Evolutionary conservation across 2,888 invertebrate genomes (phyloP).

Genomic region (Brassicogethes aeneus): DNA sequence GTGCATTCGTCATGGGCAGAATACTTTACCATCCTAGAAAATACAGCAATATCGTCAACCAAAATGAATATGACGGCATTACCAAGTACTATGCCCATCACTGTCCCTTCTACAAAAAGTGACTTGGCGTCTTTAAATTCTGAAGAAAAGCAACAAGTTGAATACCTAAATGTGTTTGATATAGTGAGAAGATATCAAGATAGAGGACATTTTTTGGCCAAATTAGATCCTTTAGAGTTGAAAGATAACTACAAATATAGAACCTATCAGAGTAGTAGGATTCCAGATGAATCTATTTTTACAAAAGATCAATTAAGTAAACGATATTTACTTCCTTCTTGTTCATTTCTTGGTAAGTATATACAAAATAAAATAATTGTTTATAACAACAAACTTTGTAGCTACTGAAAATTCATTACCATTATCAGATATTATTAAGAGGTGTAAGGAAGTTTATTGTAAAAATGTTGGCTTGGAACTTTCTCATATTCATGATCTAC

Average conservation of each 20-base stretch:
- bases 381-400: constrained; percentile 34
- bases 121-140: neutral
- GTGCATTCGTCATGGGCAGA: neutral
- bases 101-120: neutral
- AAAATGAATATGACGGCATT: too few species aligned
- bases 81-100: neutral
- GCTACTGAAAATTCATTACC: constrained; percentile 49
- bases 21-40: neutral
- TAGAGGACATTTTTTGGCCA: constrained; percentile 75
- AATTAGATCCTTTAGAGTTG: constrained; percentile 73
- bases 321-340: neutral
- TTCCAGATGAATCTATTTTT: neutral
- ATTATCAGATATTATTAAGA: constrained; percentile 57
- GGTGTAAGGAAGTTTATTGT: constrained; percentile 62
- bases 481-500: constrained; percentile 64
- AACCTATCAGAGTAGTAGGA: neutral
- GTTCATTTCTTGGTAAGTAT: neutral
- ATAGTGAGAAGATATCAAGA: constrained; percentile 58
- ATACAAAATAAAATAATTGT: neutral
- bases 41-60: neutral
- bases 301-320: neutral
- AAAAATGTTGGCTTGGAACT: constrained; percentile 64
- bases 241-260: constrained; percentile 15
- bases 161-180: constrained; percentile 58
- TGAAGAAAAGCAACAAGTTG: neutral